Base-by-base conservation (phyloP, 2,888 invertebrate genomes). In the Meganola albula region DNA sequence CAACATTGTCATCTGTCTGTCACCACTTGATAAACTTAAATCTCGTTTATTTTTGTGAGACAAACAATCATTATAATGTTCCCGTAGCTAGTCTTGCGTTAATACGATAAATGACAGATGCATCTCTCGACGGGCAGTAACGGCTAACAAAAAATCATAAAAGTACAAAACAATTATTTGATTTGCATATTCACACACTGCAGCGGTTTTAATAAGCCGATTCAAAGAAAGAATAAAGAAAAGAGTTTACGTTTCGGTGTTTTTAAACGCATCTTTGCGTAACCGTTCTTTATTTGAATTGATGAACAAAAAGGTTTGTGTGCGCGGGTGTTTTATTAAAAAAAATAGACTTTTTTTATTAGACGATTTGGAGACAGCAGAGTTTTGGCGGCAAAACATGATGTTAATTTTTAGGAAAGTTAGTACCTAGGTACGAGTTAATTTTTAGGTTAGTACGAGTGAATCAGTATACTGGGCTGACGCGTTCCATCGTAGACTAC, bases 71-170 rank as follows among this genome's bases (percentile, higher is more conserved):
- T 72, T 70, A 65, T 66, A 47, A 56, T 58, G 59, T 63, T 65
- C 64, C 67, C 67, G 75, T 64, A 59, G 67, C 63, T 66, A 69
- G 66, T 63, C 57, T 54, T 63, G 66, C 75, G 74, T 71, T 78
- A 77, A 79, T 79, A 82, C 74, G 68, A 65, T 35, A 74, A 74
- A 82, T 80, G 82, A 80, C 84, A 84, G 84, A 84, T 83, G 84
- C 74, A 62, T 74, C 79, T 79, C 68, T 66, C 57, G 49, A 55
- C 58, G 52, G 57, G 47, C 54, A 57, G 53, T 60, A 53, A 47
- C 44, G 47, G 58, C 59, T 53, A 48, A 58, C 53, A 53, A 55
- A 52, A 59, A 52, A 54, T 44, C 48, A 48, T 41, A 53, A 63
- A 71, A 73, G 72, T 63, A 51, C 53, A 54, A 63, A 56, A 80